Evolutionary conservation across 1,140 invertebrate species (phyloP), one percentile per base, ranked within the genome.

Genomic region (Tetranychus cinnabarinus): DNA sequence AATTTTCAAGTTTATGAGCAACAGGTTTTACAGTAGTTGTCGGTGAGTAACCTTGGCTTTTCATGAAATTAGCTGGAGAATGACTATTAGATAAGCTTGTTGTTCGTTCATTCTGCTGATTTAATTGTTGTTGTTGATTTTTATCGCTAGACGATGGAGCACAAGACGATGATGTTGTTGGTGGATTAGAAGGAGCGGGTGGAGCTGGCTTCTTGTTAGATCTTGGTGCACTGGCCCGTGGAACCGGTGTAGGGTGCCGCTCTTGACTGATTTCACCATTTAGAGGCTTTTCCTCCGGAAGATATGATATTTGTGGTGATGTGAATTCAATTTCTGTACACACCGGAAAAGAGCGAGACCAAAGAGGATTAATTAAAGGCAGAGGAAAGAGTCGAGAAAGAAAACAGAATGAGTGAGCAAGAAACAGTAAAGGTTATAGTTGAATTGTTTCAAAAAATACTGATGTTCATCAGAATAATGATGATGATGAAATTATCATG

Each of bases 401-500:
- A 42, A 42, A 42, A 42, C 10, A 42, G 39, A 42, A 42, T 42
- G 39, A 42, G 39, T 42, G 39, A 42, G 39, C 39, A 42, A 10
- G 10, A 42, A 42, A 42, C 10, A 42, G 10, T 6, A 42, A 42
- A 42, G 39, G 39, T 42, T 42, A 42, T 42, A 42, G 39, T 42
- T 42, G 39, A 42, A 42, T 42, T 10, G 39, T 42, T 42, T 42
- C 39, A 42, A 42, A 5, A 42, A 42, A 42, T 42, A 6, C 10
- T 42, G 39, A 42, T 42, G 39, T 42, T 42, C 39, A 6, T 42
- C 5, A 6, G 39, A 42, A 6, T 42, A 5, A 42, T 42, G 39
- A 42, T 42, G 39, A 42, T 42, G 39, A 42, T 42, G 10, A 50
- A 74, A 71, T 85, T 23, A 23, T 23, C 23, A 42, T 42, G 39